phyloP scores from a whole-genome alignment of 2,113 vertebrate genomes.

The Anhinga rufa region DNA sequence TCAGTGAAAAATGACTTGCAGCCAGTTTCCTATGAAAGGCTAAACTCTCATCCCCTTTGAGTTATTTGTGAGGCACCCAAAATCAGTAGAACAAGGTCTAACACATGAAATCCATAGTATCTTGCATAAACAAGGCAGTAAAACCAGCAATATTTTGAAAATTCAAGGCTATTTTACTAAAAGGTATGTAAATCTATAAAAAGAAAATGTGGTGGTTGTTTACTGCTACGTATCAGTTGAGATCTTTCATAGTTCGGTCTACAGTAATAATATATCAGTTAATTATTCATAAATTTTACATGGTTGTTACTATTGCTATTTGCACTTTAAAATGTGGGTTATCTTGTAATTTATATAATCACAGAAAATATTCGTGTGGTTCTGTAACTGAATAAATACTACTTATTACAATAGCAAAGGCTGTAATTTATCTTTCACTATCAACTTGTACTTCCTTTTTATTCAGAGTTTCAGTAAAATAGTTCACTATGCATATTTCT shows the following conservation, averaged over 20 bases:
- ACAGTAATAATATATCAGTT: not conserved
- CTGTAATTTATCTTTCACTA: constrained; percentile 44
- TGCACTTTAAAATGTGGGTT: not conserved
- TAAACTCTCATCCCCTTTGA: not conserved
- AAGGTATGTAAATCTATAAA: not conserved
- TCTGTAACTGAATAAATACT: constrained; percentile 9
- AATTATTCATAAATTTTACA: not conserved
- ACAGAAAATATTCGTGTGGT: not conserved
- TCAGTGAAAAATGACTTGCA: not conserved
- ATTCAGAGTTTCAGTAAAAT: not conserved
- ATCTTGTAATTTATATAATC: constrained; percentile 10
- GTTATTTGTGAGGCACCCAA: not conserved
- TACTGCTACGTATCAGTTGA: not conserved
- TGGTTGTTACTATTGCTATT: not conserved
- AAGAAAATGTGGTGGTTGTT: not conserved
- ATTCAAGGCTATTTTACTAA: not conserved
- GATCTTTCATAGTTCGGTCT: not conserved
- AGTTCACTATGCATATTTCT: not conserved
- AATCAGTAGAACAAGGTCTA: not conserved
- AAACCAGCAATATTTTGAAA: not conserved
- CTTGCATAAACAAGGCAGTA: not conserved
- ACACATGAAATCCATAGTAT: not conserved
- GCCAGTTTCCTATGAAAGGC: not conserved
- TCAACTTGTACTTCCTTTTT: not conserved
- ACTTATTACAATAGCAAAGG: constrained; percentile 4